Conservation (phyloP, 2,888 invertebrate genomes). For the Noctua fimbriata region DNA sequence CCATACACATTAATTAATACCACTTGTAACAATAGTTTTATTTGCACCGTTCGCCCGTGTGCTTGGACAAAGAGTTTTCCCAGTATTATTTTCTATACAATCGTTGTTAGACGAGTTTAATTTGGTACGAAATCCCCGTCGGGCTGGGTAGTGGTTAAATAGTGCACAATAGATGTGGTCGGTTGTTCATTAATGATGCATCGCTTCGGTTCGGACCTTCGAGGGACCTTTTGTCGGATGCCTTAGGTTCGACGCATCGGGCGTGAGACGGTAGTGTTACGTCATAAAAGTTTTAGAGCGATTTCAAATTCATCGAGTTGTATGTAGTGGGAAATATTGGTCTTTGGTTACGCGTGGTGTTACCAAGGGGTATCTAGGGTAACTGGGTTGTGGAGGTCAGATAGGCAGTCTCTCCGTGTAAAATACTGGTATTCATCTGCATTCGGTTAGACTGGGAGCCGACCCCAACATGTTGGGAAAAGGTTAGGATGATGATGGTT, state of each 20-base stretch:
- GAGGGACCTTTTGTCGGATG: slow-evolving; percentile 79
- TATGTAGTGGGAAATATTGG: slow-evolving; percentile 16
- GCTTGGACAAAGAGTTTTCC: slow-evolving; percentile 81
- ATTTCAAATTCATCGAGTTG: slow-evolving; percentile 48
- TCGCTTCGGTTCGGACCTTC: slow-evolving; percentile 82
- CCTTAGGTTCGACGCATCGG: slow-evolving; percentile 72
- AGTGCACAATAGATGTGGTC: slow-evolving; percentile 88
- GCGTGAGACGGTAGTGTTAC: slow-evolving; percentile 61
- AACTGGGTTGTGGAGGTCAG: too few relatives aligned
- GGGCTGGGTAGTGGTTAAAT: slow-evolving; percentile 84
- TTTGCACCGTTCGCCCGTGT: slow-evolving; percentile 78
- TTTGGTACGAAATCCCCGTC: slow-evolving; percentile 77
- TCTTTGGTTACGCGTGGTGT: not conserved
- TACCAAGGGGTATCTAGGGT: too few relatives aligned
- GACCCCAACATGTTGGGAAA: too few relatives aligned
- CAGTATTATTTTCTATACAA: slow-evolving; percentile 84
- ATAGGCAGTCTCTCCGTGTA: too few relatives aligned
- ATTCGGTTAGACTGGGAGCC: too few relatives aligned
- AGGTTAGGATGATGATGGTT: too few relatives aligned
- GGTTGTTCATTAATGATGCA: slow-evolving; percentile 86
- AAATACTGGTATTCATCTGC: too few relatives aligned
- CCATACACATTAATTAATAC: slow-evolving; percentile 85
- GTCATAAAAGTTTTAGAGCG: slow-evolving; percentile 47
- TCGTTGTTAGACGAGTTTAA: slow-evolving; percentile 80
- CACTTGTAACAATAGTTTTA: slow-evolving; percentile 84